These are phyloP conservation scores for Tribolium madens DNA, from an alignment of 1,140 invertebrate genomes.

Conservation along the genomic window DNA sequence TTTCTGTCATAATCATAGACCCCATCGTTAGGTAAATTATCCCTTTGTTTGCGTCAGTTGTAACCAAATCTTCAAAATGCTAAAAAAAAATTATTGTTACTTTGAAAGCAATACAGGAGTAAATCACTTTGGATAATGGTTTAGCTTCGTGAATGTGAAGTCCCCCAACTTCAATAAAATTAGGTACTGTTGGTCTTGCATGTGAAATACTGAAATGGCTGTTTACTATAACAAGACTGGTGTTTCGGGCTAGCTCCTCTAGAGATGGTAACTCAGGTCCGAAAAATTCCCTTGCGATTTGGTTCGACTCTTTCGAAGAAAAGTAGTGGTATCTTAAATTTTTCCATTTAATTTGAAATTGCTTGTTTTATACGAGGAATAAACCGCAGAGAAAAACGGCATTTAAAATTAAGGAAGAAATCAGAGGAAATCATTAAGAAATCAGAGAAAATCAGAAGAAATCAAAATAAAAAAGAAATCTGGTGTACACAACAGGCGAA, in stretches of 20 bases:
- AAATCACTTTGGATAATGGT: constrained; percentile 52
- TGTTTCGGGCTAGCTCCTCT: constrained; percentile 51
- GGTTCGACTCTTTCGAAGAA: constrained; percentile 16
- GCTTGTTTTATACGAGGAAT: no score
- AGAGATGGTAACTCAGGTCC: constrained; percentile 54
- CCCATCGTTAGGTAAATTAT: constrained; percentile 68
- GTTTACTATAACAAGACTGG: constrained; percentile 60
- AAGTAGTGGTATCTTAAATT: neutral
- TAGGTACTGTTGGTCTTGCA: constrained; percentile 62
- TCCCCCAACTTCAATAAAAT: constrained; percentile 63
- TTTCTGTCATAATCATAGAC: constrained; percentile 63
- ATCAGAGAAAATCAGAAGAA: no score
- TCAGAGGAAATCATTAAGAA: no score
- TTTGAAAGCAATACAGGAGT: neutral
- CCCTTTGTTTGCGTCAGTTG: constrained; percentile 59
- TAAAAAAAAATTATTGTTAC: constrained; percentile 44
- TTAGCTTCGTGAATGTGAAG: constrained; percentile 55
- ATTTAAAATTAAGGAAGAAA: no score
- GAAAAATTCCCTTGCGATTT: constrained; percentile 55
- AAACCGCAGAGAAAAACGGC: no score
- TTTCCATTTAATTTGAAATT: neutral
- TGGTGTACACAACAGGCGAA: no score
- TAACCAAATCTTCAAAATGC: constrained; percentile 58
- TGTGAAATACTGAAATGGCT: constrained; percentile 62
- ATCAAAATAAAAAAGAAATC: no score